Base-by-base conservation (phyloP, 2,113 vertebrate species). In the Lepisosteus osseus region DNA sequence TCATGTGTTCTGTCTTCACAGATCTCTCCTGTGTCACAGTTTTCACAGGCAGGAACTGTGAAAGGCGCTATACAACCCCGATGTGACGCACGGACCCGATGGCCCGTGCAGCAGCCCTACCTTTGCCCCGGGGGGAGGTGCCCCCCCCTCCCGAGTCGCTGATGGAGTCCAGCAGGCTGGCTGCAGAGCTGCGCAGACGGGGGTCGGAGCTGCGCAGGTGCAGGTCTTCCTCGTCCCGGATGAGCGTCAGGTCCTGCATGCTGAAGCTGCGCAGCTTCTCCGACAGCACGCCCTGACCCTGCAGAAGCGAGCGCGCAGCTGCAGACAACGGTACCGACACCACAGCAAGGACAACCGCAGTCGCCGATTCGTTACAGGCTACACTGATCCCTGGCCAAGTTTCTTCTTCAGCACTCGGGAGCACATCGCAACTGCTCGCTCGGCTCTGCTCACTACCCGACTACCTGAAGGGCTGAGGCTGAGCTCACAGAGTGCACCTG, bases 251-350 rank as follows among this genome's bases (percentile, higher is more conserved):
- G 84, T 99, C 97, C 76, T 99, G 97, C 97, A 99, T 98, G 87
- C 97, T 99, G 90, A 99, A 98, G 80, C 97, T 99, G 67, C 96
- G 93, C 74, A 99, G 90, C 81, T 98, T 99, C 87, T 99, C 97
- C 0, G 97, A 98, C 75, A 99, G 84, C 82, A 99, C 97, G 62
- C 96, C 97, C 85, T 99, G 97, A 15, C 97, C 96, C 97, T 99
- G 86, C 56, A 51, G 80, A 61, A 71, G 80, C 41, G 17, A 44
- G 72, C 63, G 67, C 57, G 61, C 15, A 67, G 12, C 9, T 44
- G 63, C 45, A 54, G 3, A 17, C 29, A 29, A n/a, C 62, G 54
- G 8, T 8, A 14, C 40, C 54, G 61, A 69, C n/a, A 67, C 56
- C 74, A 40, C 17, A 71, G 3, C 15, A 43, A 67, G 47, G 4